Percentiles rank a stretch among this genome's conserved stretches.
phyloP scores from a whole-genome alignment of 2,113 vertebrate genomes.

The Coregonus clupeaformis region DNA sequence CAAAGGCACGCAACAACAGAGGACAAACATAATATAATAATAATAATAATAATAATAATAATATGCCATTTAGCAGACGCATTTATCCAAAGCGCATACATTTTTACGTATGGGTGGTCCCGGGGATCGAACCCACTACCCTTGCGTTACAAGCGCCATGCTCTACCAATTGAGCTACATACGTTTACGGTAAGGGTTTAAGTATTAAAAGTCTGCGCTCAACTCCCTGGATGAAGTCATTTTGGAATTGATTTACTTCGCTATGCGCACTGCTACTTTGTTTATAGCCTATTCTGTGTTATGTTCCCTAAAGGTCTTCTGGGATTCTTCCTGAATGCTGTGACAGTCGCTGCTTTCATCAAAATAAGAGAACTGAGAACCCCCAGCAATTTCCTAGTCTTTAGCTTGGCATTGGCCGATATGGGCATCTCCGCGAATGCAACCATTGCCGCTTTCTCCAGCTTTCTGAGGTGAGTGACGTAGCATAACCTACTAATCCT shows the following conservation, averaged over 20 bases:
- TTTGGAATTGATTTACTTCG: background rate
- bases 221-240: conserved; percentile 76
- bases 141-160: no score
- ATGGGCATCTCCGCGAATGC: conserved; percentile 90
- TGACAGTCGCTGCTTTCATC: conserved; percentile 88
- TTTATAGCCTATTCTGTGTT: conserved; percentile 12
- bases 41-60: no score
- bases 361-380: conserved; percentile 87
- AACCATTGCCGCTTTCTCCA: conserved; percentile 87
- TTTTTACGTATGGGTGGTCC: no score
- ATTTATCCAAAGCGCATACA: no score
- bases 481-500: background rate
- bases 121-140: no score
- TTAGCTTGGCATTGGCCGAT: conserved; percentile 89
- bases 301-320: conserved; percentile 79
- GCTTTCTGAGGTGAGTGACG: conserved; percentile 85
- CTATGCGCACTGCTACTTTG: background rate
- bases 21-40: no score
- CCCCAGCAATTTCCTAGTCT: conserved; percentile 88
- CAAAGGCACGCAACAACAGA: no score
- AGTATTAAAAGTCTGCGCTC: no score
- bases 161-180: no score
- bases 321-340: conserved; percentile 88
- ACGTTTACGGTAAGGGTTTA: no score
- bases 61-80: no score